Conservation (phyloP, 2,888 invertebrate species). For the Pemphredon lugubris region DNA sequence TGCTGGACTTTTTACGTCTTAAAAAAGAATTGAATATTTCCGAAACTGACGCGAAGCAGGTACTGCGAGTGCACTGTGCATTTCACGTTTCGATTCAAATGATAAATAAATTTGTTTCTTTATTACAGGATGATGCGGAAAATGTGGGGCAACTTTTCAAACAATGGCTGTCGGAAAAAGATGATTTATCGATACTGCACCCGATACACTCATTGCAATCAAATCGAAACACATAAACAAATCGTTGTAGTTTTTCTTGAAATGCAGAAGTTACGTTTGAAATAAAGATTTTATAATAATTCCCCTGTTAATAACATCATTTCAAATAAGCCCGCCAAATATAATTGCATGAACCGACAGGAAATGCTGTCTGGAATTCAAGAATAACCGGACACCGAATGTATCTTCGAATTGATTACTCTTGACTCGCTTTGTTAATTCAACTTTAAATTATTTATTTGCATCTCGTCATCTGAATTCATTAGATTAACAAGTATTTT, state of each 20-base stretch:
- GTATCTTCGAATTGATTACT: no score
- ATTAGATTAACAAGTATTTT: no score
- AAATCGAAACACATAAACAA: slow-evolving; percentile 1
- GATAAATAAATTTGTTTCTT: not conserved
- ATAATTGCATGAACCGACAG: no score
- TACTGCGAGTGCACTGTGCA: slow-evolving; percentile 14
- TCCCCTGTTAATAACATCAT: no score
- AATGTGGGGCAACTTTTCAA: slow-evolving; percentile 59
- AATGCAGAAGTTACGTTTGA: not conserved
- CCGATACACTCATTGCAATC: slow-evolving; percentile 57
- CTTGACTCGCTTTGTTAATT: no score
- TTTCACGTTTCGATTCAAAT: not conserved
- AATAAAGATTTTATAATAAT: no score
- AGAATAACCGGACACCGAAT: no score
- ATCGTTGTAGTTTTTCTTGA: not conserved
- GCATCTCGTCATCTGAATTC: no score
- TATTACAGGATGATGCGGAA: slow-evolving; percentile 60
- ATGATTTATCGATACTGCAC: slow-evolving; percentile 67
- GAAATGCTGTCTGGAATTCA: no score
- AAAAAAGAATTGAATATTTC: slow-evolving; percentile 50
- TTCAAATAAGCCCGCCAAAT: no score
- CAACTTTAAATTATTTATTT: no score
- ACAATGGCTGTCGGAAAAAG: slow-evolving; percentile 62
- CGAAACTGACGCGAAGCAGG: slow-evolving; percentile 30
- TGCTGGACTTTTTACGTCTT: slow-evolving; percentile 52